Base-by-base conservation (phyloP, 1,140 invertebrate species). In the Macrostomum lignano region DNA sequence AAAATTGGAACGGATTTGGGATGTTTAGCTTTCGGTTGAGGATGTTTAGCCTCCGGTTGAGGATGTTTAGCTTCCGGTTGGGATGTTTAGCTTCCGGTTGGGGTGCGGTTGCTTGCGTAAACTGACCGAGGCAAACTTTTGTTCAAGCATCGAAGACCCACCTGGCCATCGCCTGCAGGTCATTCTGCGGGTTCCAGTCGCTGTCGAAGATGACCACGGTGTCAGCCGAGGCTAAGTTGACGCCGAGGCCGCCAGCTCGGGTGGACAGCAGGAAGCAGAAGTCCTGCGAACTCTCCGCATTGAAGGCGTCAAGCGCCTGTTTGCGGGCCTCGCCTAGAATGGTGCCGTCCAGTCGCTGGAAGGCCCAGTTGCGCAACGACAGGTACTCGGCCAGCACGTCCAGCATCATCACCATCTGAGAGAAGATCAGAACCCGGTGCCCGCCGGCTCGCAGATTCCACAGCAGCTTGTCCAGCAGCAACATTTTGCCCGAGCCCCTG, bases 121-220 rank as follows among this genome's bases (percentile, higher is more conserved):
- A n/a, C n/a, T n/a, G n/a, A n/a, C n/a, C n/a, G n/a, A n/a, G n/a
- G n/a, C n/a, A n/a, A n/a, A n/a, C n/a, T n/a, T n/a, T n/a, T n/a
- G n/a, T n/a, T n/a, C n/a, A n/a, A n/a, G n/a, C n/a, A n/a, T n/a
- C n/a, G n/a, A n/a, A n/a, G n/a, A n/a, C n/a, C 0, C 45, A 52
- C 20, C 51, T 41, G 10, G 49, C 51, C 40, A 51, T 45, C 17
- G 52, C 56, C 35, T 93, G 86, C 21, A 96, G 58, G 62, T 98
- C 88, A 61, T 94, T 94, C 54, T 98, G 88, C 4, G 88, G 88
- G 66, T 96, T 98, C 88, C 88, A 96, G 58, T 96, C 88, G n/a
- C 79, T 88, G 58, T 98, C 88, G 58, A 93, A 98, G 39, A 96
- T 96, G 36, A 98, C 88, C 0, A 98, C 88, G 37, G 88, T 96